Evolutionary conservation across 2,888 invertebrate genomes (phyloP), one percentile per base, ranked within the genome.

Genomic region (Thymelicus sylvestris): DNA sequence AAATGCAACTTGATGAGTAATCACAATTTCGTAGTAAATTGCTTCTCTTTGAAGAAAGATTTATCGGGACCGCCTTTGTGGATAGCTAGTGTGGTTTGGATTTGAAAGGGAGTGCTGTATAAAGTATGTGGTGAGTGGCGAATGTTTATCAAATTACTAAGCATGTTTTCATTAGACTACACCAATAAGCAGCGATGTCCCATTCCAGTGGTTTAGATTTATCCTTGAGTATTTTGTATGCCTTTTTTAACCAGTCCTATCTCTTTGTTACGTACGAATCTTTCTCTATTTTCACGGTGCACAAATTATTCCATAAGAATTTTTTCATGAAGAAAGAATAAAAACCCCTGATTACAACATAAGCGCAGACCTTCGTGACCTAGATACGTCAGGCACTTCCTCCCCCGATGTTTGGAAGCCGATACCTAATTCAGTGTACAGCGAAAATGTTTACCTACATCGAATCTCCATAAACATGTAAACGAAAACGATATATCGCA

Each of bases 401-500:
- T 3, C 12, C 55, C 0, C 1, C 57, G 31, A 39, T 15, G 39
- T 47, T 59, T 48, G 39, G 39, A 48, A n/a, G 41, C 24, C n/a
- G 41, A 60, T 41, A 60, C 39, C 41, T 41, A 60, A 60, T 41
- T 41, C 60, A 41, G 15, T n/a, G 39, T 15, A 31, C 59, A 50
- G 48, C 66, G 67, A 74, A 74, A 75, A 65, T 59, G 71, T 73
- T 72, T 68, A 75, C 61, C 74, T 63, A 76, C 74, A 7, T 64
- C 19, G 24, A 65, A 66, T 66, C 62, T 61, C 76, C 74, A 77
- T 78, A 77, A 81, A 83, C 81, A 83, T 86, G 84, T 83, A 83
- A 81, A 82, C 84, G 80, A 84, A 83, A 82, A 80, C 86, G 85
- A 86, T 84, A 84, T 83, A 82, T 80, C 83, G 84, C 85, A 85